phyloP scores from a whole-genome alignment of 2,888 invertebrate genomes.

The Melinopterus prodromus region DNA sequence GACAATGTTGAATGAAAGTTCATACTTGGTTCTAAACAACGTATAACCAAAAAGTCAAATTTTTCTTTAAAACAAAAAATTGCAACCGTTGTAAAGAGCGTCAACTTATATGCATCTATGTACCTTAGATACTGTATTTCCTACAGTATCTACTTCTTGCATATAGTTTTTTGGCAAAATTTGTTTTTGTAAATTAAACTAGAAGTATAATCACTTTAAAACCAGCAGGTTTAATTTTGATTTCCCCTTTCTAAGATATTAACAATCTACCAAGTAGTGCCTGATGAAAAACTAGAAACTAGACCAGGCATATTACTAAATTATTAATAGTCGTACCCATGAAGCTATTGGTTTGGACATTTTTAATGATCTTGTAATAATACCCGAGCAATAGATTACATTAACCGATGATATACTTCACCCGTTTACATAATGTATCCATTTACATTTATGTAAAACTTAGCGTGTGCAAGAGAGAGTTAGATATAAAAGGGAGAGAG shows the following conservation, averaged over 20 bases:
- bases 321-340: not conserved
- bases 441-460: not conserved
- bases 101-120: no score
- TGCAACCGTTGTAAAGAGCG: no score
- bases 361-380: conserved; percentile 4
- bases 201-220: no score
- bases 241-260: not conserved
- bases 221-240: not conserved
- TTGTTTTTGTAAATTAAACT: no score
- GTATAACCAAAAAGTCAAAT: no score
- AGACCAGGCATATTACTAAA: not conserved
- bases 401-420: not conserved
- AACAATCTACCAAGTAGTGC: not conserved
- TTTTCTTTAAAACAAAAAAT: no score
- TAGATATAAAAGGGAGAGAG: not conserved
- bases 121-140: no score
- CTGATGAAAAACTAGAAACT: not conserved
- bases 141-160: no score
- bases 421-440: not conserved
- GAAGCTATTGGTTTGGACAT: conserved; percentile 4
- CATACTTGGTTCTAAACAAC: no score
- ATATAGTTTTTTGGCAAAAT: no score
- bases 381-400: not conserved
- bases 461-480: not conserved
- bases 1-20: no score